Evolutionary conservation across 53 echinoderm and acorn worm species (phyloP), one percentile per base, ranked within the genome.

Genomic region (Temnopleurus reevesii): DNA sequence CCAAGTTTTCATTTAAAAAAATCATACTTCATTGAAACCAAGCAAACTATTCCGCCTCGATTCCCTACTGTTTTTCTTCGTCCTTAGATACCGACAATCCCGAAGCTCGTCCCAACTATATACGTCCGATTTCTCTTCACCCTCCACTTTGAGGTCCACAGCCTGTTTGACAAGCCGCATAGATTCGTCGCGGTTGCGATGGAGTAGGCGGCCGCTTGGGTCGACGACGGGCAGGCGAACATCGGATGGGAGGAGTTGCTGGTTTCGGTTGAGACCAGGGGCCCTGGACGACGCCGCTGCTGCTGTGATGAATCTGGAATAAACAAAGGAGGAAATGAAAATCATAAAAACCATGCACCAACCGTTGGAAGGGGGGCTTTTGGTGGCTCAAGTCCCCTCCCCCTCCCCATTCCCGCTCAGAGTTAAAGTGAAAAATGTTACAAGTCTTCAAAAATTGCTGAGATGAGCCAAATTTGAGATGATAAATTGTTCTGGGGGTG

Each of bases 81-180:
- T 89, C 53, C 92, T 83, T 4, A 92, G 85, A 38, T 92, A 92
- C 15, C 92, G 89, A 35, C 92, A 92, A 64, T 92, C 84, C 29
- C 83, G 65, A 28, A 92, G 55, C 84, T 92, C 92, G 33, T 92
- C 92, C 56, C 82, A 84, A 83, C 89, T 83, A 76, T 76, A 89
- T 3, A 92, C 86, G 34, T 92, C 92, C 35, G 92, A 81, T n/a
- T 57, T 65, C 43, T 92, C 92, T 2, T 92, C 89, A n/a, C 83
- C 23, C 15, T 81, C 81, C n/a, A 19, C 71, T 25, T 56, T 59
- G 59, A 54, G 76, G 47, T 89, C 60, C 18, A 92, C 83, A 0
- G 89, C 84, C 85, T 89, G 89, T 31, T 84, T 83, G 19, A 92
- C 81, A 26, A 92, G 55, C 18, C 89, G n/a, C 63, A 92, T 77